phyloP scores from a whole-genome alignment of 1,140 invertebrate genomes.

The Drosophila nigrodunni region DNA sequence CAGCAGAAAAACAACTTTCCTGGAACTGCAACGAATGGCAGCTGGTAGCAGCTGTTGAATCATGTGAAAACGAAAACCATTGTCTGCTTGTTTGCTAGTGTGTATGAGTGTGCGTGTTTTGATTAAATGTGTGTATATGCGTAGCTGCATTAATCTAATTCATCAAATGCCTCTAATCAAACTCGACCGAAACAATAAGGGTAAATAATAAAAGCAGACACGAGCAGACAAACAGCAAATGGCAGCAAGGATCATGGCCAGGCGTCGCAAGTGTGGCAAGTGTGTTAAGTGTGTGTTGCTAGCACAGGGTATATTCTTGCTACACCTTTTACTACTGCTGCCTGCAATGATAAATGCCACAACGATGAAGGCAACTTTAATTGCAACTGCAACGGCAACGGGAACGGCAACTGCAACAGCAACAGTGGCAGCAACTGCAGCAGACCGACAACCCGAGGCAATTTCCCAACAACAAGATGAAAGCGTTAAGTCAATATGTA shows the following conservation, averaged over 20 bases:
- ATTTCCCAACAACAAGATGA: conserved; percentile 31
- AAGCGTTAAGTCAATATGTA: conserved; percentile 65
- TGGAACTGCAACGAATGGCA: neutral
- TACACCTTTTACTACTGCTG: conserved; percentile 11
- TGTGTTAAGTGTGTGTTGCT: conserved; percentile 10
- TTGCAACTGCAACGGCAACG: conserved; percentile 31
- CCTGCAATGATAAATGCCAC: conserved; percentile 51
- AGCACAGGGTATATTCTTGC: conserved; percentile 1
- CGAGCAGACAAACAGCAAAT: conserved; percentile 5
- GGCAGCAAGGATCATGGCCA: conserved; percentile 11
- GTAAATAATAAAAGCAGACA: conserved; percentile 49
- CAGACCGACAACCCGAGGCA: conserved; percentile 27
- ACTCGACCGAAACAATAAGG: conserved; percentile 37
- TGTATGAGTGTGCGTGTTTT: too few relatives aligned
- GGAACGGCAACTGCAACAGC: conserved; percentile 13
- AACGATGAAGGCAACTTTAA: conserved; percentile 47
- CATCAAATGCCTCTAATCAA: conserved; percentile 65
- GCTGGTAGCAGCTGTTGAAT: conserved; percentile 14
- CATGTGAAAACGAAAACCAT: conserved; percentile 28
- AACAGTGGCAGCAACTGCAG: conserved; percentile 23
- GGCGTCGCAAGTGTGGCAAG: conserved; percentile 3
- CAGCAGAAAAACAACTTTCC: neutral
- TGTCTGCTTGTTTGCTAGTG: too few relatives aligned
- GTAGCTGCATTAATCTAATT: conserved; percentile 46
- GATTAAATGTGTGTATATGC: too few relatives aligned